Base-by-base conservation (phyloP, 2,797 vertebrate genomes). In the Gallinago stenura region DNA sequence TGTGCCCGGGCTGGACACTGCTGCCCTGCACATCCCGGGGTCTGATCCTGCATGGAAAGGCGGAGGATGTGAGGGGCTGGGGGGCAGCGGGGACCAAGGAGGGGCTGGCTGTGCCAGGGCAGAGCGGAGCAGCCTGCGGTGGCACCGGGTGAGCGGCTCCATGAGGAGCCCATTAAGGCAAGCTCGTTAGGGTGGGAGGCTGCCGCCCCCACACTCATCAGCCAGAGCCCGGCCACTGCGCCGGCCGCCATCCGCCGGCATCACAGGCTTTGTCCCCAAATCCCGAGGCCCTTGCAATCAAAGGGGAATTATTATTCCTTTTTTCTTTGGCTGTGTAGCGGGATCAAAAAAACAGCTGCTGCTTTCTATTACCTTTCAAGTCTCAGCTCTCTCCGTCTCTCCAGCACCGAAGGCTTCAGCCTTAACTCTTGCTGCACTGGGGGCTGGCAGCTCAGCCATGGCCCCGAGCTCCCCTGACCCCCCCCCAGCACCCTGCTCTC, bases 341-440 rank as follows among this genome's bases (percentile, higher is more conserved):
- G 82, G 83, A 97, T 97, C 96, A 97, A 97, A 97, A 96, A 94
- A 89, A 2, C 95, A 97, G 97, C 97, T 97, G 97, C 97, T 96
- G 95, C 73, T 93, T 93, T 87, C 92, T 50, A 85, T 92, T 97
- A 96, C 89, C 96, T 96, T 97, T 94, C 94, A 96, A 97, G 84
- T 95, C 93, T 33, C n/a, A 35, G 90, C 90, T 95, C 90, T 50
- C 86, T 78, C 57, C n/a, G 33, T 75, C 93, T 83, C 82, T 4
- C 50, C 91, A 76, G 89, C 81, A 37, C 64, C 1, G n/a, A 28
- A 20, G 26, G 41, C 91, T 95, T 37, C 90, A 64, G 91, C 86
- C 66, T 96, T 97, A 95, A 97, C 95, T 73, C 96, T 95, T 95
- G 60, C 56, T 21, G 72, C n/a, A 33, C 94, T 72, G 89, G 64